Evolutionary conservation across 2,797 vertebrate genomes (phyloP).

Genomic region (Lerista edwardsae): DNA sequence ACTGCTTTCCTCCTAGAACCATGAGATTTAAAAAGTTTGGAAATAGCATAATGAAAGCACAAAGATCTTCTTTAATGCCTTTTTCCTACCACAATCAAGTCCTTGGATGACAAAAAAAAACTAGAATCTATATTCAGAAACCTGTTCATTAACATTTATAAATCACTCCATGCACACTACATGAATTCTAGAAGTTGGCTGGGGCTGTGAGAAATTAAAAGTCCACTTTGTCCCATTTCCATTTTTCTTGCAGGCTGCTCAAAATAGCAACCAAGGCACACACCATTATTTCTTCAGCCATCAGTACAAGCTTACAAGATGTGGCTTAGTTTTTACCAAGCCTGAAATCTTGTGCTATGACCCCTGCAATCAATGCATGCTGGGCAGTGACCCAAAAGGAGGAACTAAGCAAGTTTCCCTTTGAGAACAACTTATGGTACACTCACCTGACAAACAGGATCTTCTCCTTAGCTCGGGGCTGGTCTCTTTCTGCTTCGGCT

Average conservation of each 20-base stretch:
- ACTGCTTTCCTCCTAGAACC: background rate
- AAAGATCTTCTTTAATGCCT: background rate
- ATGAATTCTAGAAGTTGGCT: background rate
- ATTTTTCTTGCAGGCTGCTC: background rate
- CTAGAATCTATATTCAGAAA: background rate
- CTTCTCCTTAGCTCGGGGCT: conserved; percentile 88
- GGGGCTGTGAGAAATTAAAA: too few species aligned
- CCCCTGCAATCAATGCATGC: background rate
- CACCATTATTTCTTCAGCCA: background rate
- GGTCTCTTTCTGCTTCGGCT: conserved; percentile 87
- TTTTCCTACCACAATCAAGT: background rate
- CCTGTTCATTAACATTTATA: background rate
- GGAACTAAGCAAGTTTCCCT: background rate
- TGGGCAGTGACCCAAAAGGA: background rate
- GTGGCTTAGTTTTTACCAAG: background rate
- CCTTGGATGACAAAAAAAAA: background rate
- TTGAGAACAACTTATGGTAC: background rate
- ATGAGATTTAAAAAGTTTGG: background rate
- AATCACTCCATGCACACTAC: background rate
- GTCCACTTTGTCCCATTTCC: background rate
- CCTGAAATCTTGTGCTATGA: background rate
- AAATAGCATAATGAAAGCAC: background rate
- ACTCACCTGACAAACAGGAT: conserved; percentile 92
- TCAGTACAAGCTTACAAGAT: background rate
- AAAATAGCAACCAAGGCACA: background rate